Percentiles rank a stretch among this genome's conserved stretches.
These are phyloP conservation scores for Crypturellus tataupa DNA, from an alignment of 2,797 vertebrate genomes.

Conservation along the genomic window DNA sequence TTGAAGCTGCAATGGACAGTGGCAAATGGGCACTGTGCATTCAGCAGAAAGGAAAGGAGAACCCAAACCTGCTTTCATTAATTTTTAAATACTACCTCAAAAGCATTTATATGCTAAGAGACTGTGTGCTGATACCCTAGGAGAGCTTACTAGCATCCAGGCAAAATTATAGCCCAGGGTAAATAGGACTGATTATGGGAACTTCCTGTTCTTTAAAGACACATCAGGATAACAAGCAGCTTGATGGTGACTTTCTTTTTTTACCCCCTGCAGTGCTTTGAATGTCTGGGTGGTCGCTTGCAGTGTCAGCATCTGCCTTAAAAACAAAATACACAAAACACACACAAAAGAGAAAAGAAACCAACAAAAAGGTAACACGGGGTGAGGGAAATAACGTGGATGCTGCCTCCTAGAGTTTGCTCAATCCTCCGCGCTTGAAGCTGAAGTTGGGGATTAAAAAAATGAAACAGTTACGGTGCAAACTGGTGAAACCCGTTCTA, in stretches of 20 bases:
- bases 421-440: background rate
- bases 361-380: too few species aligned
- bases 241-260: conserved; percentile 58
- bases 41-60: background rate
- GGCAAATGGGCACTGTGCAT: rapidly evolving
- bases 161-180: conserved; percentile 30
- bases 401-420: background rate
- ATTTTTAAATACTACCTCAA: background rate
- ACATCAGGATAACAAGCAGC: conserved; percentile 13
- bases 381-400: background rate
- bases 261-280: conserved; percentile 38
- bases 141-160: background rate
- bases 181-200: conserved; percentile 42
- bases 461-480: background rate
- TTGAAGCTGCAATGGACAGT: background rate
- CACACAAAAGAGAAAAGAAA: too few species aligned
- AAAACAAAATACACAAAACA: background rate
- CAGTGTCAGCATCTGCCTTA: conserved; percentile 34
- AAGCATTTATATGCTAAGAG: background rate
- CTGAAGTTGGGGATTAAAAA: background rate
- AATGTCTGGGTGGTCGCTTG: conserved; percentile 61
- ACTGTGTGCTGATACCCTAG: background rate
- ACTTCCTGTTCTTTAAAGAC: conserved; percentile 34
- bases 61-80: background rate
- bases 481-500: background rate